These are phyloP conservation scores for Electrona antarctica DNA, from an alignment of 2,113 vertebrate genomes.

Conservation along the genomic window DNA sequence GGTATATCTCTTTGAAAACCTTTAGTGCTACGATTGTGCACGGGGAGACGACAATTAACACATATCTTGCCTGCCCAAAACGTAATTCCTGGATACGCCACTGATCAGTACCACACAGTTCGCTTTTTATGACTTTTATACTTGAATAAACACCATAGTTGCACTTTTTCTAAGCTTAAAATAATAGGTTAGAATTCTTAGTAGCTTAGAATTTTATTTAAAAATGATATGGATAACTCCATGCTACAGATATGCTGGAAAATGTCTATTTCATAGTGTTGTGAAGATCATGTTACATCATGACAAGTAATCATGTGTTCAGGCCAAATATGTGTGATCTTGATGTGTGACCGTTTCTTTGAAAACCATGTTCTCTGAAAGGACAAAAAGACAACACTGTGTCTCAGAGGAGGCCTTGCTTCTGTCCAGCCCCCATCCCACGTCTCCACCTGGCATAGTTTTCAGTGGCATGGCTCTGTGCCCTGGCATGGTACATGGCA, in stretches of 20 bases:
- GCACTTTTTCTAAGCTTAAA: too few relatives aligned
- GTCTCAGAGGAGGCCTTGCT: constrained; percentile 26
- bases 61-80: too few relatives aligned
- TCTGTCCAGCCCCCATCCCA: not conserved
- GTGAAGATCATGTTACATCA: constrained; percentile 21
- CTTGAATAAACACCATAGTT: too few relatives aligned
- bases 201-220: not conserved
- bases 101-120: too few relatives aligned
- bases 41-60: too few relatives aligned
- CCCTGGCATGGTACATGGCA: constrained; percentile 59
- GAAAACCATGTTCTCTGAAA: constrained; percentile 39
- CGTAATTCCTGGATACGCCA: too few relatives aligned
- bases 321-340: not conserved
- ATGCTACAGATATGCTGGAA: not conserved
- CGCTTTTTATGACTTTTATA: too few relatives aligned
- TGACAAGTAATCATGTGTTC: constrained; percentile 22
- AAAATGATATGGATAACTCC: not conserved
- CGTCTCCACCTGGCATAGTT: constrained; percentile 65
- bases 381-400: constrained; percentile 44
- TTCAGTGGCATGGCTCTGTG: constrained; percentile 62
- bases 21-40: too few relatives aligned
- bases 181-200: too few relatives aligned
- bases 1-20: too few relatives aligned
- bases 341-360: constrained; percentile 38
- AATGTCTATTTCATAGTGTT: not conserved